phyloP scores from a whole-genome alignment of 2,888 invertebrate species.

The Trichopoda pennipes region DNA sequence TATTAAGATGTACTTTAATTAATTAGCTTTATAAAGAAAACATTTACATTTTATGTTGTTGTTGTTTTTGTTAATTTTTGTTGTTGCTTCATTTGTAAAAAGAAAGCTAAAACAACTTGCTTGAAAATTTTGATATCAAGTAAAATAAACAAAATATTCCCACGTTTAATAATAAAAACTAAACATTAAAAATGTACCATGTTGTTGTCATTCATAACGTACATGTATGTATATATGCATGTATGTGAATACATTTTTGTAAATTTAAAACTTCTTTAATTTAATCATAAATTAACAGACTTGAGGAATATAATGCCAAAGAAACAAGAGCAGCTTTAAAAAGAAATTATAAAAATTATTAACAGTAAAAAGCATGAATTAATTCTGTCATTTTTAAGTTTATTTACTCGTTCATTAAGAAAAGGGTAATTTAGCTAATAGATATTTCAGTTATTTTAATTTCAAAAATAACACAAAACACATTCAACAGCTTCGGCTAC shows the following conservation, averaged over 20 bases:
- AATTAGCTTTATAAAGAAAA: conserved; percentile 59
- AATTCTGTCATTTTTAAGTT: conserved; percentile 31
- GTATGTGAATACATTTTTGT: conserved; percentile 18
- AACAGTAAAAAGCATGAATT: conserved; percentile 36
- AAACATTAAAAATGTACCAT: conserved; percentile 57
- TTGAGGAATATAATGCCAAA: conserved; percentile 17
- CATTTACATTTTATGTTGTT: conserved; percentile 54
- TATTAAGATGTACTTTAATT: conserved; percentile 53
- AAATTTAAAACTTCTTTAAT: conserved; percentile 55
- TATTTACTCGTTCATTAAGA: not conserved
- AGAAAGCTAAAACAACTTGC: conserved; percentile 57
- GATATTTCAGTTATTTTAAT: conserved; percentile 16
- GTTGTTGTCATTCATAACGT: conserved; percentile 57
- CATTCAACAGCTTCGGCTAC: not conserved
- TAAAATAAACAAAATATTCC: conserved; percentile 56
- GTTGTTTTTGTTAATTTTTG: not conserved
- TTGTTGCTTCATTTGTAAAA: conserved; percentile 8
- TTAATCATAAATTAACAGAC: conserved; percentile 60
- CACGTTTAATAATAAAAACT: conserved; percentile 63
- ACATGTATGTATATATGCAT: not conserved
- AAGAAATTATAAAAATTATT: not conserved
- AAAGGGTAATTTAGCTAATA: conserved; percentile 44
- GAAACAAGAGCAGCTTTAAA: conserved; percentile 13
- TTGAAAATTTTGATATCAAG: conserved; percentile 27
- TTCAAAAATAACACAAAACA: not conserved